phyloP scores from a whole-genome alignment of 2,888 invertebrate species.

The Clunio marinus region DNA sequence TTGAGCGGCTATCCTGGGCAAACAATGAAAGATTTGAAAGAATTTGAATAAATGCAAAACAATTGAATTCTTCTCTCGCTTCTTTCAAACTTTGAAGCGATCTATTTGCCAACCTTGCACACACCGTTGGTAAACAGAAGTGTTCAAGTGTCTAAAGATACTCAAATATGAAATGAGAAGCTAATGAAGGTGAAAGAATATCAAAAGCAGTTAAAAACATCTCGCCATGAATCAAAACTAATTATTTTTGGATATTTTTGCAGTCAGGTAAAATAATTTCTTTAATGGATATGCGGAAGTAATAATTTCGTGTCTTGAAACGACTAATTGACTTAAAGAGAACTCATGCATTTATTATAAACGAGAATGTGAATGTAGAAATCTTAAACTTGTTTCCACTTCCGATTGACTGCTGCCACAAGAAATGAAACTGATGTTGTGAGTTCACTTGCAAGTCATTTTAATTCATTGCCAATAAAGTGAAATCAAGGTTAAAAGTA shows the following conservation, averaged over 20 bases:
- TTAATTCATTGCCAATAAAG: neutral
- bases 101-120: neutral
- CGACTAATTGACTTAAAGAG: neutral
- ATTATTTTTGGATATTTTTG: too few relatives aligned
- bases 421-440: too few relatives aligned
- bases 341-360: neutral
- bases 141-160: neutral
- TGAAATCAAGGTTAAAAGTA: too few relatives aligned
- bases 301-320: neutral
- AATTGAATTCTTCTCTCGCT: too few relatives aligned
- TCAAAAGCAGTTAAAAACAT: too few relatives aligned
- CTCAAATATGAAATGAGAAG: neutral
- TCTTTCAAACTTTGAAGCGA: too few relatives aligned
- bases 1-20: too few relatives aligned
- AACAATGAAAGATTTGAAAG: too few relatives aligned
- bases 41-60: too few relatives aligned
- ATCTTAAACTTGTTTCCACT: neutral
- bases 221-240: too few relatives aligned
- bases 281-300: neutral
- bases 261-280: too few relatives aligned
- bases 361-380: neutral
- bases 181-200: neutral
- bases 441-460: neutral
- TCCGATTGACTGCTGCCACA: neutral
- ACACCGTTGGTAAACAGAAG: neutral